Percentiles rank a stretch among this genome's conserved stretches.
phyloP scores from a whole-genome alignment of 2,797 vertebrate genomes.

The Brachymystax lenok region DNA sequence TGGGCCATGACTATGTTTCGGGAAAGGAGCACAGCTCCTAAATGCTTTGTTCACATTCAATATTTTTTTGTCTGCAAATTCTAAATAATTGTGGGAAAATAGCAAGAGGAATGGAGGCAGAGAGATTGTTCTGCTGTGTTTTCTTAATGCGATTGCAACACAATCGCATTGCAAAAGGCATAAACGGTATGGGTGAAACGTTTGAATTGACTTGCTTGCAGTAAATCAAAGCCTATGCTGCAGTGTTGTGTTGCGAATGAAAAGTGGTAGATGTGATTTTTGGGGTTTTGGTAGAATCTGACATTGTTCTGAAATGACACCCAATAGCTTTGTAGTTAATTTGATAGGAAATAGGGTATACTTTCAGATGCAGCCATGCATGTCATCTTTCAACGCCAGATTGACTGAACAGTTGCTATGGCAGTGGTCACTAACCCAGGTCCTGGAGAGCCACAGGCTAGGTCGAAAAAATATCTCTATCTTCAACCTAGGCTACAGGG shows the following conservation, averaged over 20 bases:
- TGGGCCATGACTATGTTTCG: slow-evolving; percentile 63
- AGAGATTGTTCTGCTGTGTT: too few species aligned
- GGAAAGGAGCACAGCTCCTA: slow-evolving; percentile 35
- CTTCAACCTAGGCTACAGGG: neutral
- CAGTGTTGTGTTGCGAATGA: neutral
- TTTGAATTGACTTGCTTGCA: neutral
- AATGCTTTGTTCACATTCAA: slow-evolving; percentile 17
- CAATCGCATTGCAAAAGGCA: neutral
- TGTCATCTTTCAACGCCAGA: neutral
- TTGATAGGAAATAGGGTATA: too few species aligned
- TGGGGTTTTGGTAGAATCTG: neutral
- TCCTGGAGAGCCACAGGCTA: neutral
- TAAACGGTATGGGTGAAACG: neutral
- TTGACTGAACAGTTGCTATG: neutral
- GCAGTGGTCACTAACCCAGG: neutral
- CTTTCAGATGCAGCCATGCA: too few species aligned
- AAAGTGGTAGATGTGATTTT: neutral
- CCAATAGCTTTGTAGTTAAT: neutral
- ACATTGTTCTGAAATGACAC: neutral
- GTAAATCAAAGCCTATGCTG: neutral
- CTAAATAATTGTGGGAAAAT: slow-evolving; percentile 7
- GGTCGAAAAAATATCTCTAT: too few species aligned
- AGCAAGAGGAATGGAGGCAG: neutral
- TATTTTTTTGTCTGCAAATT: slow-evolving; percentile 5
- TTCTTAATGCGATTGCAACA: too few species aligned